Evolutionary conservation across 2,797 vertebrate genomes (phyloP).

Genomic region (Acanthurus leucopareius): DNA sequence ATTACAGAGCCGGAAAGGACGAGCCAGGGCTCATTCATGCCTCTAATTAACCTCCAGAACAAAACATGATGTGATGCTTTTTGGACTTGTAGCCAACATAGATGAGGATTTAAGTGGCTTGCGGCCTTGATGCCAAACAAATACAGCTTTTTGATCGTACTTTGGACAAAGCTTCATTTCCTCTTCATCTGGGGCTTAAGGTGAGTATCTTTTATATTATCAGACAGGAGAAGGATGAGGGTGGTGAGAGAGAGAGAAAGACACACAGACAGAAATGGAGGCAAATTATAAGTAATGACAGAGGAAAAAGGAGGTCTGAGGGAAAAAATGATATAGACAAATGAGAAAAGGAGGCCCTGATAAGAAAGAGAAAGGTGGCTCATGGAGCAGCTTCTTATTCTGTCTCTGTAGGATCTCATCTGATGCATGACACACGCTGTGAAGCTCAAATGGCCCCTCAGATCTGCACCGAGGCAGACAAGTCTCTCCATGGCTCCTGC

Average conservation of each 20-base stretch:
- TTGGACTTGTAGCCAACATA: constrained; percentile 31
- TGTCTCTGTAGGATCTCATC: constrained; percentile 29
- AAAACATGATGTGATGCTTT: constrained; percentile 45
- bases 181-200: constrained; percentile 35
- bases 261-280: constrained; percentile 12
- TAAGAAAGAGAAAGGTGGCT: constrained; percentile 11
- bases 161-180: constrained; percentile 7
- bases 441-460: constrained; percentile 42
- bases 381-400: constrained; percentile 20
- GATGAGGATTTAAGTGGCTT: constrained; percentile 26
- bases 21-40: constrained; percentile 28
- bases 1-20: constrained; percentile 51
- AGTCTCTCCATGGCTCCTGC: constrained; percentile 31
- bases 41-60: constrained; percentile 43
- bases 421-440: constrained; percentile 39
- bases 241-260: background rate
- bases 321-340: constrained; percentile 13
- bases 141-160: constrained; percentile 48
- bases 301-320: background rate
- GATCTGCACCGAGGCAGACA: constrained; percentile 45
- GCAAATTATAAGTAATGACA: constrained; percentile 27
- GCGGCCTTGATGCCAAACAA: constrained; percentile 10
- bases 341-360: constrained; percentile 2
- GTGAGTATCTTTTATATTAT: constrained; percentile 27
- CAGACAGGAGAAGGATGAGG: constrained; percentile 3